phyloP scores from a whole-genome alignment of 2,113 vertebrate genomes.

The Apodemus speciosus region DNA sequence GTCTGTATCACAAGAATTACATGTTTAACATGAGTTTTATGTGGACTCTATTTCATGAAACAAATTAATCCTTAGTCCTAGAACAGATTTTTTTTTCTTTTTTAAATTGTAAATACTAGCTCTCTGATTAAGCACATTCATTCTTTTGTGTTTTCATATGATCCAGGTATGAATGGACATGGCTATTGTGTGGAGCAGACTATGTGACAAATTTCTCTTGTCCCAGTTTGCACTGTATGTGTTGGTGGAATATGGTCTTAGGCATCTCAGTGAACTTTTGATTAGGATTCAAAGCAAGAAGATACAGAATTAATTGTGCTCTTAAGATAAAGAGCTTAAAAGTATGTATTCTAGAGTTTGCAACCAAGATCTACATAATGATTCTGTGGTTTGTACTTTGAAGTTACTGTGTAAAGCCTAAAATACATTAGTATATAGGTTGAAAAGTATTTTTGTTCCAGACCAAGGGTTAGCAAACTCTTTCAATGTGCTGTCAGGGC shows the following conservation, averaged over 20 bases:
- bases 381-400: not conserved
- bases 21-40: not conserved
- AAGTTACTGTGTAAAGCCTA: slow-evolving; percentile 2
- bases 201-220: not conserved
- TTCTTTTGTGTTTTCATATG: not conserved
- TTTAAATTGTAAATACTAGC: not conserved
- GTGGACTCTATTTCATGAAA: slow-evolving; percentile 27
- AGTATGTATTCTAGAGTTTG: not conserved
- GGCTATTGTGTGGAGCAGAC: not conserved
- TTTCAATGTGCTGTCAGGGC: not conserved
- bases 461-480: not conserved
- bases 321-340: slow-evolving; percentile 5
- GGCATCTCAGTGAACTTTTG: not conserved
- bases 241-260: not conserved
- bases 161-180: not conserved
- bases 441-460: slow-evolving; percentile 4
- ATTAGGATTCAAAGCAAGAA: not conserved
- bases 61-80: not conserved
- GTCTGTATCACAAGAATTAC: not conserved
- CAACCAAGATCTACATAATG: not conserved
- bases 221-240: not conserved
- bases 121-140: not conserved
- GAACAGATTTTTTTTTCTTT: not conserved
- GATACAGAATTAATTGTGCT: not conserved
- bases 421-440: slow-evolving; percentile 8